Evolutionary conservation across 2,888 invertebrate species (phyloP).

Genomic region (Epicampocera succincta): DNA sequence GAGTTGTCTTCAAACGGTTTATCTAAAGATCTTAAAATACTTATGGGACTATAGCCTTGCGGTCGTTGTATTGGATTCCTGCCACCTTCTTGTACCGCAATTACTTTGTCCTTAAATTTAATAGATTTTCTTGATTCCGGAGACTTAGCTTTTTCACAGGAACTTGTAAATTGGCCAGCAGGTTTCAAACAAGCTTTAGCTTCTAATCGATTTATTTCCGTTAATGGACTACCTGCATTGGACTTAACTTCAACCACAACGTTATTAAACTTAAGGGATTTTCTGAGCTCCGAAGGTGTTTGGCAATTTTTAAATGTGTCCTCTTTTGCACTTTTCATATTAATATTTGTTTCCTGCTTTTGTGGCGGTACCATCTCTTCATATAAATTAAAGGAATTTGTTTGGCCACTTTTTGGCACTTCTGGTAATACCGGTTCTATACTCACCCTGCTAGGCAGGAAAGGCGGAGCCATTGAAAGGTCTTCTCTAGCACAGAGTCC

Average conservation of each 20-base stretch:
- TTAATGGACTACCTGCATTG: conserved; percentile 51
- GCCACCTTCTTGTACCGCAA: conserved; percentile 71
- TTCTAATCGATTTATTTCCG: background rate
- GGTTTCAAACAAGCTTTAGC: conserved; percentile 33
- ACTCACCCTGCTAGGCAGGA: conserved; percentile 74
- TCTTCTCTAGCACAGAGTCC: conserved; percentile 75
- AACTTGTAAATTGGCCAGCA: no score
- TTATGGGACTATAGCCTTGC: conserved; percentile 56
- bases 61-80: conserved; percentile 57
- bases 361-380: conserved; percentile 57
- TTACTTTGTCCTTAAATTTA: conserved; percentile 74
- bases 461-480: conserved; percentile 71
- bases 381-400: conserved; percentile 51
- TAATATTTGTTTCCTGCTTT: background rate
- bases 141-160: background rate
- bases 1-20: background rate
- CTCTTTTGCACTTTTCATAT: conserved; percentile 40
- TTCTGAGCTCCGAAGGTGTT: conserved; percentile 54
- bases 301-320: conserved; percentile 48
- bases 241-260: conserved; percentile 70
- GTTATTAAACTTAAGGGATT: conserved; percentile 75
- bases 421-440: conserved; percentile 71
- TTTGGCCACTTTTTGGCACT: conserved; percentile 30
- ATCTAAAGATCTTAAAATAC: conserved; percentile 60
- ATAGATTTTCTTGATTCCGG: conserved; percentile 72